Percentiles rank a stretch among this genome's conserved stretches.
Conservation (phyloP, 2,888 invertebrate species). For the Athalia circularis region DNA sequence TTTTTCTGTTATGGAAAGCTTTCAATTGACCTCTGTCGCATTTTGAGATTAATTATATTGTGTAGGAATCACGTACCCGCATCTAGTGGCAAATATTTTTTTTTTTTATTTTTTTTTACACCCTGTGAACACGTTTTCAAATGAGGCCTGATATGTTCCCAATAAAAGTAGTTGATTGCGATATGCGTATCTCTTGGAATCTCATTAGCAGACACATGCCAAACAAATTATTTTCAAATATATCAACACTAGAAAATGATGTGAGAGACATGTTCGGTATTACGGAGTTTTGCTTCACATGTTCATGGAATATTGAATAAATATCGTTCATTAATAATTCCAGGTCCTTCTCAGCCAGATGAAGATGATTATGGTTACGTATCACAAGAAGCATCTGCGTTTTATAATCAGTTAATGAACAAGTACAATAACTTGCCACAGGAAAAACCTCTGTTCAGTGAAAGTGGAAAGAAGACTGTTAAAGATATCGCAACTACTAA, state of each 20-base stretch:
- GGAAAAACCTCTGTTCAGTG: conserved; percentile 81
- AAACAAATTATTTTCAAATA: neutral
- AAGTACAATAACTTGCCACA: conserved; percentile 86
- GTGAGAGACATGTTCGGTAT: neutral
- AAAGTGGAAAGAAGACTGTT: conserved; percentile 75
- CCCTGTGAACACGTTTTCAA: too few species aligned
- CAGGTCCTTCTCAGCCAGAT: conserved; percentile 86
- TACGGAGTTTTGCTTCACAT: conserved; percentile 3
- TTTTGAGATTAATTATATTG: too few species aligned
- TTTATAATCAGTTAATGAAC: conserved; percentile 90
- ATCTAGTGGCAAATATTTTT: too few species aligned
- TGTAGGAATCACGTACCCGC: too few species aligned
- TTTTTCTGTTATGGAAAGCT: too few species aligned
- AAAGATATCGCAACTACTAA: conserved; percentile 75
- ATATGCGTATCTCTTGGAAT: conserved; percentile 24
- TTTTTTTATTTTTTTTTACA: too few species aligned
- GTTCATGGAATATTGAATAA: neutral
- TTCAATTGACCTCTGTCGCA: too few species aligned
- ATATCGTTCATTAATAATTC: conserved; percentile 46
- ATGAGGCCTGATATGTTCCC: neutral
- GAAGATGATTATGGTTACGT: conserved; percentile 95
- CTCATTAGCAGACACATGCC: neutral
- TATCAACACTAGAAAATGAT: neutral
- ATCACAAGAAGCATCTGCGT: conserved; percentile 87
- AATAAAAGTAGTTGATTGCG: neutral